Evolutionary conservation across 2,888 invertebrate species (phyloP).

Genomic region (Gari tellinella): DNA sequence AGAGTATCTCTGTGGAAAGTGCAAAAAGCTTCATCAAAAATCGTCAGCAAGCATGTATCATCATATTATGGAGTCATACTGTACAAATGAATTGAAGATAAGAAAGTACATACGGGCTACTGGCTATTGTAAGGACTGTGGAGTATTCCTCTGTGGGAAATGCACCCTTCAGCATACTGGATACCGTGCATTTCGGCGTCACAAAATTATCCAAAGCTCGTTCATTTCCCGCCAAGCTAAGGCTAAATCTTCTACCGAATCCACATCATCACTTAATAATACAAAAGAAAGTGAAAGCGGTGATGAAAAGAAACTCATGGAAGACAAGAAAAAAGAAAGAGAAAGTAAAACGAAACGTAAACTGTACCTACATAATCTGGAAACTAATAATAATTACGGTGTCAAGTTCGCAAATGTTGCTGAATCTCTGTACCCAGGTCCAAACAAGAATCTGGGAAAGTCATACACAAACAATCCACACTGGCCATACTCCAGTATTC

Average conservation of each 20-base stretch:
- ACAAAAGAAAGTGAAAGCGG: not conserved
- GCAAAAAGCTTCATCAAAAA: constrained; percentile 24
- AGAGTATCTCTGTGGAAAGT: constrained; percentile 38
- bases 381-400: constrained; percentile 20
- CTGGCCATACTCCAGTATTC: constrained; percentile 44
- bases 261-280: not conserved
- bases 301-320: not conserved
- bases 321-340: not conserved
- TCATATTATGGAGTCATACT: constrained; percentile 35
- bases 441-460: constrained; percentile 24
- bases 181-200: constrained; percentile 27
- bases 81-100: constrained; percentile 32
- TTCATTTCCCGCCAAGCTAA: constrained; percentile 26
- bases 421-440: constrained; percentile 38
- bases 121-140: constrained; percentile 42
- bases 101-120: constrained; percentile 39
- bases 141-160: constrained; percentile 41
- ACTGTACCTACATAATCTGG: constrained; percentile 14
- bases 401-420: constrained; percentile 10
- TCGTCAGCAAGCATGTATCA: constrained; percentile 21
- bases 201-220: constrained; percentile 46
- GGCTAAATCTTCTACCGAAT: not conserved
- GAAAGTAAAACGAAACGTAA: constrained; percentile 2
- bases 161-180: constrained; percentile 36
- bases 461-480: constrained; percentile 41